Evolutionary conservation across 2,113 vertebrate genomes (phyloP), one percentile per base, ranked within the genome.

Genomic region (Phalacrocorax pelagicus): DNA sequence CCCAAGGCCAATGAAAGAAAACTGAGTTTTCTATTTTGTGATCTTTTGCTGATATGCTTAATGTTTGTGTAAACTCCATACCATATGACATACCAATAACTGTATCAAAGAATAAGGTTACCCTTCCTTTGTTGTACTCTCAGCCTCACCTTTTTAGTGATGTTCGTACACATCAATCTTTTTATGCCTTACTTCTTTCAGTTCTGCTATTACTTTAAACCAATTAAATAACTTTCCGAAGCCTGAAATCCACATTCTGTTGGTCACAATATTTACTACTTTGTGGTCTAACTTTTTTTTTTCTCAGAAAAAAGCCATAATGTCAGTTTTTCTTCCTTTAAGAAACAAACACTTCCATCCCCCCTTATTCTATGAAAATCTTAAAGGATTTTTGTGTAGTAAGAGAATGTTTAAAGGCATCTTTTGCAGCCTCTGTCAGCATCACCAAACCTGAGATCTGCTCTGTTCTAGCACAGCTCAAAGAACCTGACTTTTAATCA

Each of bases 21-120:
- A 65, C 34, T 52, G 22, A 10, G 4, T 59, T 90, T 92, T 72
- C 12, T 70, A 5, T 94, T 86, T 73, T 29, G 23, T 90, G 54
- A 87, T 49, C 65, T 89, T 96, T 79, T 92, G 49, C 44, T 94
- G 94, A n/a, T 86, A 51, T 75, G 5, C 46, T 67, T 94, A 83
- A 90, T 77, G 63, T 52, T 49, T 57, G 46, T 49, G 30, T 93
- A 82, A 67, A 94, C 47, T 80, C 55, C 55, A 74, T 73, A 72
- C 42, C 8, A 6, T 81, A 47, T 47, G 46, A 47, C 46, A 47
- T 47, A 47, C 46, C 46, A 47, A 47, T 38, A 47, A 72, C 38
- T 9, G 6, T 81, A 52, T 26, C 20, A 81, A 88, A 81, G 34
- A 61, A 15, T 69, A 77, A 81, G 38, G 75, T 82, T 87, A 47